These are phyloP conservation scores for Zonitis immaculata DNA, from an alignment of 2,888 invertebrate genomes.

Conservation along the genomic window DNA sequence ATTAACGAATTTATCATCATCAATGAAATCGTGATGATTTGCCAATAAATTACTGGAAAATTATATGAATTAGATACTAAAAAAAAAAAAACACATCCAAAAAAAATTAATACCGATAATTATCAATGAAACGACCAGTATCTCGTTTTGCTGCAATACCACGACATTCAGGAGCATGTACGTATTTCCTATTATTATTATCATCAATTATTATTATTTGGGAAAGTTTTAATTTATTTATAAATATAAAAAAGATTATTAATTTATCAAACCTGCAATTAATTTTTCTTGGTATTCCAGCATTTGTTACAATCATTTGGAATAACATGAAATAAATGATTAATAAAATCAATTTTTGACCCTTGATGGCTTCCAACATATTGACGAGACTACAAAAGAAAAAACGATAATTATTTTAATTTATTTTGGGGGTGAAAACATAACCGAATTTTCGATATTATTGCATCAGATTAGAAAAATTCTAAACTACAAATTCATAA, in stretches of 20 bases:
- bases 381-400: neutral
- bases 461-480: neutral
- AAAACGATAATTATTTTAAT: neutral
- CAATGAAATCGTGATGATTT: neutral
- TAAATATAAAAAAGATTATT: too few species aligned
- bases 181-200: conserved; percentile 1
- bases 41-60: neutral
- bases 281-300: neutral
- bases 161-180: conserved; percentile 4
- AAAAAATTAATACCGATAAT: neutral
- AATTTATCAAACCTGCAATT: neutral
- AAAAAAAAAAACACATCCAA: neutral
- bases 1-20: neutral
- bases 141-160: conserved; percentile 8
- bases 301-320: neutral
- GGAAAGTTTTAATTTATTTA: too few species aligned
- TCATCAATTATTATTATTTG: too few species aligned
- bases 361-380: neutral
- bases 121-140: neutral
- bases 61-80: too few species aligned
- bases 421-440: neutral
- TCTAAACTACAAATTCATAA: too few species aligned
- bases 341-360: neutral
- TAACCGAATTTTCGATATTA: neutral
- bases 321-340: neutral